phyloP scores from a whole-genome alignment of 1,140 invertebrate species.

The Pogonognathellus flavescens region DNA sequence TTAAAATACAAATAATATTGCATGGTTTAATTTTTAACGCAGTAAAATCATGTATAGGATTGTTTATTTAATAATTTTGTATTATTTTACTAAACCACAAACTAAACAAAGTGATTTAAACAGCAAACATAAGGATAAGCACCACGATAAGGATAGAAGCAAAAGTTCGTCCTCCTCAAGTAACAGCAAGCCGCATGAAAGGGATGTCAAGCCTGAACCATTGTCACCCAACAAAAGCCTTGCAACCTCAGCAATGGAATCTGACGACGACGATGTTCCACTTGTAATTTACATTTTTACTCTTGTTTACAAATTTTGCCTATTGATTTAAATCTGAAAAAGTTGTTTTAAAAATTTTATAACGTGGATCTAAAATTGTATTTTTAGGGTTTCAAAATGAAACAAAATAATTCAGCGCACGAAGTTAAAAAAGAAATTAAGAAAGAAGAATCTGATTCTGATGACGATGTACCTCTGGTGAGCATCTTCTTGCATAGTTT shows the following conservation, averaged over 20 bases:
- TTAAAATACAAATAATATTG: not conserved
- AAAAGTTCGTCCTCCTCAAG: conserved; percentile 66
- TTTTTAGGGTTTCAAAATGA: conserved; percentile 23
- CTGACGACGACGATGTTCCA: conserved; percentile 24
- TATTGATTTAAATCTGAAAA: not conserved
- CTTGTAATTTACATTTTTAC: not conserved
- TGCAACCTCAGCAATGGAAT: not conserved
- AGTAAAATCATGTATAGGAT: too few species aligned
- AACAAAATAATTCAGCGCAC: not conserved
- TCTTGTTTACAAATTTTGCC: not conserved
- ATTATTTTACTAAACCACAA: too few species aligned
- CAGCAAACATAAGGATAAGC: conserved; percentile 66
- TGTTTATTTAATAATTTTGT: not conserved
- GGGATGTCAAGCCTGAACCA: conserved; percentile 69
- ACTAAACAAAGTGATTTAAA: too few species aligned
- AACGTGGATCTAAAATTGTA: not conserved
- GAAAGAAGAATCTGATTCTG: conserved; percentile 46
- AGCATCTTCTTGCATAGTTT: not conserved
- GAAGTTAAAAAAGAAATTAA: conserved; percentile 48
- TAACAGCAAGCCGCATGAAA: conserved; percentile 69
- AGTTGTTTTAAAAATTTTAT: too few species aligned
- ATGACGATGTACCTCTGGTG: conserved; percentile 56
- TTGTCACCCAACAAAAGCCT: not conserved
- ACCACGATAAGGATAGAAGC: conserved; percentile 66
- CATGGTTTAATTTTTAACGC: not conserved